Conservation (phyloP, 2,113 vertebrate species). For the Alligator sinensis region DNA sequence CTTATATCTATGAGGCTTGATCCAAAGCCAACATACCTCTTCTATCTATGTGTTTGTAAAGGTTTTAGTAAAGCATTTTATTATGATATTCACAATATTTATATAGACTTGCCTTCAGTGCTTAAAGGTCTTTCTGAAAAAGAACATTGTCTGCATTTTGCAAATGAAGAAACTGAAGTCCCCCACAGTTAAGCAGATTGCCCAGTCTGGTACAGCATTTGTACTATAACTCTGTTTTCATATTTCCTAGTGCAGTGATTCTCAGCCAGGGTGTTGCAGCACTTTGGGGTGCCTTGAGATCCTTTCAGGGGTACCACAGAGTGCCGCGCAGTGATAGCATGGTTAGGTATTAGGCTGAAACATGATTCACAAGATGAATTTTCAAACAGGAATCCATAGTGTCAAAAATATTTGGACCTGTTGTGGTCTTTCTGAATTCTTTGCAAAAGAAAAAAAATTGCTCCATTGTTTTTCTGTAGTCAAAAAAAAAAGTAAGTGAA, state of each 20-base stretch:
- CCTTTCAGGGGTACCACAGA: not conserved
- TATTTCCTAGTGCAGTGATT: not conserved
- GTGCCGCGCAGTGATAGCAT: not conserved
- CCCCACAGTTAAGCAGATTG: not conserved
- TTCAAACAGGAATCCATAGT: too few species aligned
- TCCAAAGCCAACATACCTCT: not conserved
- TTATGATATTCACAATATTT: not conserved
- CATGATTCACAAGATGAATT: too few species aligned
- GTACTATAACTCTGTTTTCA: not conserved
- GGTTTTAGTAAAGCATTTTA: not conserved
- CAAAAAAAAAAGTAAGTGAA: too few species aligned
- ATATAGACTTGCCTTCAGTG: not conserved
- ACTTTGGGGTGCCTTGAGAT: not conserved
- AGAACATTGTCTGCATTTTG: not conserved
- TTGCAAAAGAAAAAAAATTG: too few species aligned
- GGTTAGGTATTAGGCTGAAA: too few species aligned
- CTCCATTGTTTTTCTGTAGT: too few species aligned
- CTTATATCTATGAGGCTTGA: not conserved
- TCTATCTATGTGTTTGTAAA: not conserved
- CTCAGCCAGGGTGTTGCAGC: not conserved
- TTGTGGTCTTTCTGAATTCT: too few species aligned
- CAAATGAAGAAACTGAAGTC: not conserved
- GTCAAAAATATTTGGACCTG: too few species aligned
- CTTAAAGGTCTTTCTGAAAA: not conserved
- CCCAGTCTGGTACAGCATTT: not conserved